phyloP scores from a whole-genome alignment of 2,888 invertebrate species.

The Drosophila recens region DNA sequence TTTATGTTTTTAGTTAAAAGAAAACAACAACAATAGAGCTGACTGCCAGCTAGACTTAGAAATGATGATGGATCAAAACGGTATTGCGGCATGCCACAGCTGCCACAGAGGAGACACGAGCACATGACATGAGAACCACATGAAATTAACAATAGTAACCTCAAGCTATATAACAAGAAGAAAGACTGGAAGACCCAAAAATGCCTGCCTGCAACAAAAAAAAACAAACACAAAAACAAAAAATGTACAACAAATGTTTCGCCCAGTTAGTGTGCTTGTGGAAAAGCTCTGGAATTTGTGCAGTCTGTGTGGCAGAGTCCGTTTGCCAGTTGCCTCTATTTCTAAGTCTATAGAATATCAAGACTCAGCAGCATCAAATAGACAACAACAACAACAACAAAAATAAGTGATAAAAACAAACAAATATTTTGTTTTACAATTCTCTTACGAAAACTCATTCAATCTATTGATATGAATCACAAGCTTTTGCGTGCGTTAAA shows the following conservation, averaged over 20 bases:
- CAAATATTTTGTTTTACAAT: slow-evolving; percentile 73
- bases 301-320: slow-evolving; percentile 18
- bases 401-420: slow-evolving; percentile 83
- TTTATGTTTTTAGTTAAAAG: slow-evolving; percentile 64
- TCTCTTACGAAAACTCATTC: slow-evolving; percentile 71
- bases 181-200: slow-evolving; percentile 37
- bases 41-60: slow-evolving; percentile 27
- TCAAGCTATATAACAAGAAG: slow-evolving; percentile 30
- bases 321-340: slow-evolving; percentile 13
- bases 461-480: slow-evolving; percentile 63
- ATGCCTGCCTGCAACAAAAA: slow-evolving; percentile 61
- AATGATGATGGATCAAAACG: slow-evolving; percentile 8
- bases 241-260: slow-evolving; percentile 37
- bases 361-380: slow-evolving; percentile 42
- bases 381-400: slow-evolving; percentile 54
- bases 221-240: slow-evolving; percentile 5
- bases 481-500: slow-evolving; percentile 77
- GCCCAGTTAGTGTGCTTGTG: slow-evolving; percentile 47
- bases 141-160: slow-evolving; percentile 67
- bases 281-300: slow-evolving; percentile 7
- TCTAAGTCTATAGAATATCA: slow-evolving; percentile 15
- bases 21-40: slow-evolving; percentile 33
- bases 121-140: slow-evolving; percentile 44
- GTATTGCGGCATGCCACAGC: slow-evolving; percentile 21
- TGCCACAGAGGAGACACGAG: slow-evolving; percentile 23